These are phyloP conservation scores for Rhagologus leucostigma DNA, from an alignment of 2,113 vertebrate genomes.

Conservation along the genomic window DNA sequence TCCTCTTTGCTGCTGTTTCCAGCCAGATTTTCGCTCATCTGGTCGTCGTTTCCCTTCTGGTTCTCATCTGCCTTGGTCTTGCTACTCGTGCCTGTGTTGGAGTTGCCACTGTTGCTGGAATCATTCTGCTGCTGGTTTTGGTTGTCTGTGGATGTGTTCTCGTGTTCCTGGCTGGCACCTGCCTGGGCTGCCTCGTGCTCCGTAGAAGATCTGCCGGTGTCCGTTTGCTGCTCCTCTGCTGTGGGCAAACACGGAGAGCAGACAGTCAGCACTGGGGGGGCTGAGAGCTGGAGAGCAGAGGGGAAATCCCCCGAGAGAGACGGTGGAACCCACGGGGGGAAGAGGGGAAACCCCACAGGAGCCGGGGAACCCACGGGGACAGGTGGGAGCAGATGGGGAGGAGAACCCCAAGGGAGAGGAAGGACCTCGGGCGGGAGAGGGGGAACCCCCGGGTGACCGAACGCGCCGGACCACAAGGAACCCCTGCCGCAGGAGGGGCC, in stretches of 20 bases:
- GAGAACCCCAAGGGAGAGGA: not conserved
- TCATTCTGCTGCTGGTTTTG: fast-evolving
- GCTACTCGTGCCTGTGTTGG: fast-evolving
- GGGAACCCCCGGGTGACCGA: too few species aligned
- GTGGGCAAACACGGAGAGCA: not conserved
- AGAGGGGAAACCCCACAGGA: not conserved
- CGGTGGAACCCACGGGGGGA: fast-evolving
- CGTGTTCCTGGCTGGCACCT: fast-evolving
- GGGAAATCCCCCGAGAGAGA: not conserved
- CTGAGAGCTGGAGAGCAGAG: too few species aligned
- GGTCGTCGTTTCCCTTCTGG: fast-evolving
- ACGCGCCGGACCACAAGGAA: not conserved
- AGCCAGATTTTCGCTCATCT: fast-evolving
- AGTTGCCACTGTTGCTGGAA: fast-evolving
- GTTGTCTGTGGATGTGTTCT: fast-evolving
- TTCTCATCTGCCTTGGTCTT: fast-evolving
- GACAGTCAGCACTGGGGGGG: too few species aligned
- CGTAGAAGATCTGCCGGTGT: fast-evolving
- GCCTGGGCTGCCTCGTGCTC: fast-evolving
- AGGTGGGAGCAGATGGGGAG: not conserved
- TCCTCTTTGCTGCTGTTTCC: fast-evolving
- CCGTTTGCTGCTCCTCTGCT: fast-evolving
- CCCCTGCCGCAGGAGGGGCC: not conserved
- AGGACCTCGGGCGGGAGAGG: not conserved
- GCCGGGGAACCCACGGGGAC: not conserved